Conservation (phyloP, 1,140 invertebrate genomes). For the Drosophila subobscura region DNA sequence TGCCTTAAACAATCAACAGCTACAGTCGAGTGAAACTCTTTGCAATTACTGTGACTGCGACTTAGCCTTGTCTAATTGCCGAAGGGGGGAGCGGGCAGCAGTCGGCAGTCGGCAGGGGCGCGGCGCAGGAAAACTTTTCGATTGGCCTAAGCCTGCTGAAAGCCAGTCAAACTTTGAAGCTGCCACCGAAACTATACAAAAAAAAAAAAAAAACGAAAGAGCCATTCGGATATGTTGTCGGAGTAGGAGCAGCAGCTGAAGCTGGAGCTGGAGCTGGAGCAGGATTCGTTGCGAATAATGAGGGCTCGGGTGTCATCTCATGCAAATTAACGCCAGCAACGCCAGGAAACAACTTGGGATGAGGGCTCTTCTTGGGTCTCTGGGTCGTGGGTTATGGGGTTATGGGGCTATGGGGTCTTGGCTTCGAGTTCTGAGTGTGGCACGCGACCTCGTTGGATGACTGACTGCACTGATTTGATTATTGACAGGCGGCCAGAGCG, state of each 20-base stretch:
- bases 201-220: neutral
- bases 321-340: constrained; percentile 67
- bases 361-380: neutral
- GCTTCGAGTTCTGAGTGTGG: constrained; percentile 1
- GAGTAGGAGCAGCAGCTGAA: constrained; percentile 26
- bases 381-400: neutral
- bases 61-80: constrained; percentile 73
- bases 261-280: constrained; percentile 16
- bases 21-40: constrained; percentile 54
- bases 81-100: constrained; percentile 1
- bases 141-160: constrained; percentile 17
- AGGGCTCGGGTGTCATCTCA: constrained; percentile 60
- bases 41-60: constrained; percentile 72
- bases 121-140: constrained; percentile 15
- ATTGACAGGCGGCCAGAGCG: constrained; percentile 24
- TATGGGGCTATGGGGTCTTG: neutral
- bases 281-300: constrained; percentile 58
- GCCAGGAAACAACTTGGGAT: constrained; percentile 56
- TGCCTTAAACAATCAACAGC: constrained; percentile 60
- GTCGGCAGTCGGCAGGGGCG: neutral
- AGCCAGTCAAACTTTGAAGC: constrained; percentile 18
- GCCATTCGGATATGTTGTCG: neutral
- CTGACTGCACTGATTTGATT: constrained; percentile 68
- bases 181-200: constrained; percentile 42
- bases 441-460: constrained; percentile 32